Percentiles rank a stretch among this genome's conserved stretches.
Evolutionary conservation across 2,888 invertebrate species (phyloP).

Genomic region (Dicyrtoma fusca): DNA sequence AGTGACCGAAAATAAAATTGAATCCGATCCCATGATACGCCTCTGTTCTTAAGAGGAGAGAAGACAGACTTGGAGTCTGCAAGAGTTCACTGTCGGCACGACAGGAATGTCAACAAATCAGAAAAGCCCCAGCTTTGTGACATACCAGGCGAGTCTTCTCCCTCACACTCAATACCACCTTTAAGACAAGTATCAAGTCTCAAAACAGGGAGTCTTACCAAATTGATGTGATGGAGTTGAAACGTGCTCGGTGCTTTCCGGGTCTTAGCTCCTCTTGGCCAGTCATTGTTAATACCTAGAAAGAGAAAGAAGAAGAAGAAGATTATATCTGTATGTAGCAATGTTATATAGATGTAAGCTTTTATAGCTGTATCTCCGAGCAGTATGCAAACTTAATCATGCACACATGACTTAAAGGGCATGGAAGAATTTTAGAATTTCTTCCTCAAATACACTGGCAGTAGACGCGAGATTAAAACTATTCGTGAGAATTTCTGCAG

Average conservation of each 20-base stretch:
- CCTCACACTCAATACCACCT: background rate
- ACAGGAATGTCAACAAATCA: slow-evolving; percentile 52
- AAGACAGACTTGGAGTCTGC: background rate
- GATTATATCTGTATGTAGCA: slow-evolving; percentile 10
- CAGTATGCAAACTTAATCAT: background rate
- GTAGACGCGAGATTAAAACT: slow-evolving; percentile 28
- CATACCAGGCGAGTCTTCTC: slow-evolving; percentile 14
- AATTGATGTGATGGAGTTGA: slow-evolving; percentile 54
- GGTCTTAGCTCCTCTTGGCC: slow-evolving; percentile 15
- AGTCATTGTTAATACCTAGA: slow-evolving; percentile 24
- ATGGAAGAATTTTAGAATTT: slow-evolving; percentile 14
- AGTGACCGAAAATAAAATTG: too few relatives aligned
- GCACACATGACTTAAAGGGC: background rate
- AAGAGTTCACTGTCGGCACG: background rate
- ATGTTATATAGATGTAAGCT: too few relatives aligned
- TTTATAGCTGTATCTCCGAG: too few relatives aligned
- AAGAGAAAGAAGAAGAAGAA: slow-evolving; percentile 30
- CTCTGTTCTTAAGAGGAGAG: background rate
- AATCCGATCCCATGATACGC: too few relatives aligned
- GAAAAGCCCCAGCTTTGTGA: slow-evolving; percentile 1
- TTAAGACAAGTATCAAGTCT: background rate
- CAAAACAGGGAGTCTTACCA: slow-evolving; percentile 45
- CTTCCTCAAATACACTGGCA: background rate
- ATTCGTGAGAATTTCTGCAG: slow-evolving; percentile 22
- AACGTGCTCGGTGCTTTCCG: slow-evolving; percentile 34